Evolutionary conservation across 2,888 invertebrate species (phyloP), one percentile per base, ranked within the genome.

Genomic region (Habroteleia sp.): DNA sequence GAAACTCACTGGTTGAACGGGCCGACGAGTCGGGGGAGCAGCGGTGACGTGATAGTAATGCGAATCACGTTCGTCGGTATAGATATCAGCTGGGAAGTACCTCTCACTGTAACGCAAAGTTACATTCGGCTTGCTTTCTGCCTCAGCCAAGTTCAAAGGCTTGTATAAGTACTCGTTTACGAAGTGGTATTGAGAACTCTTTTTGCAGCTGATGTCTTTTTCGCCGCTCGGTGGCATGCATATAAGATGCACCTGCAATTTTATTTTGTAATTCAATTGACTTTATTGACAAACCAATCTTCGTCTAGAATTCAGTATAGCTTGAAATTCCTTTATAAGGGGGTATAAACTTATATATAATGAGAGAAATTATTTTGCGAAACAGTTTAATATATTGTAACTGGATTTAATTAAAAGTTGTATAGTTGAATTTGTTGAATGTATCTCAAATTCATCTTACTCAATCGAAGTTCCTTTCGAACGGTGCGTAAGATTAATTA

Each of bases 131-230:
- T 94, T 94, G 80, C 91, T 91, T 85, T 95, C 93, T 48, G 93
- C 94, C 87, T 96, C 96, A 83, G 95, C 95, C 76, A 93, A 91
- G 86, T 96, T 96, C 84, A 96, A 90, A 1, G 96, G 96, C 83
- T 95, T 94, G 91, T 97, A 97, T 14, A 97, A 90, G 88, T 96
- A 97, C 78, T 97, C 97, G 88, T 97, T 97, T 79, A 97, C 96
- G 86, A 97, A 96, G 88, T 96, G 96, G 88, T 94, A 97, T 85
- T 96, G 94, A 3, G 95, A 93, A 0, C 96, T 96, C 88, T 95
- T 95, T 82, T 94, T 93, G 90, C 97, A 97, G 83, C 94, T 96
- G 89, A 95, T 96, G 83, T 97, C 97, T 50, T 76, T 76, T 8
- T 76, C 76, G 66, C 93, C 93, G 16, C 94, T 94, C 2, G 96